phyloP scores from a whole-genome alignment of 2,797 vertebrate genomes.

The Scarus forsteni region DNA sequence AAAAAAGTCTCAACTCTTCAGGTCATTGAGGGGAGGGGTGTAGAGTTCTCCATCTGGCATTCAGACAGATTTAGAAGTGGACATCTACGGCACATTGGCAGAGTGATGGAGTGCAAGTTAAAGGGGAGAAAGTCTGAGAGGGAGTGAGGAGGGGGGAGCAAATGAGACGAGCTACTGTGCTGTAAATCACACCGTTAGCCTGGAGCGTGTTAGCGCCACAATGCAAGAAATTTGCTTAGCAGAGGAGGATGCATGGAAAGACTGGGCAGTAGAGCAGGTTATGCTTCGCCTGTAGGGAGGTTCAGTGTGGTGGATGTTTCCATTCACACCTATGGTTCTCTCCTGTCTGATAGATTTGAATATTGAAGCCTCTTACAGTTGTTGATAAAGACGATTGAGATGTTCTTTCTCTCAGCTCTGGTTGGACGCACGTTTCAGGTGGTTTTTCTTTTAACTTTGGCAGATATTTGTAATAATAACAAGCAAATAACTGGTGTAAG shows the following conservation, averaged over 20 bases:
- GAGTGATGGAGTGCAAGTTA: conserved; percentile 34
- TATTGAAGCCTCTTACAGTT: conserved; percentile 71
- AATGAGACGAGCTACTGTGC: conserved; percentile 58
- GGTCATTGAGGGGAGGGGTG: conserved; percentile 51
- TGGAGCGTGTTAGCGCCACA: conserved; percentile 56
- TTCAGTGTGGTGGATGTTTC: neutral
- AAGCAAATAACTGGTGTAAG: too few relatives aligned
- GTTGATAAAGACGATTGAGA: conserved; percentile 69
- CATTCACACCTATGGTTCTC: conserved; percentile 64
- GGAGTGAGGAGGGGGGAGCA: conserved; percentile 4
- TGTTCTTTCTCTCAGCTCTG: conserved; percentile 84
- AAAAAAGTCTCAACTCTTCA: conserved; percentile 15
- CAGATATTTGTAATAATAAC: too few relatives aligned
- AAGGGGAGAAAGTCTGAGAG: conserved; percentile 11
- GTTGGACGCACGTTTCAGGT: conserved; percentile 33
- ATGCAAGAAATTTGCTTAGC: conserved; percentile 50
- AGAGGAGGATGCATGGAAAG: conserved; percentile 48
- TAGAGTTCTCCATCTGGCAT: conserved; percentile 58
- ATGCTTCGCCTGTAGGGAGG: neutral
- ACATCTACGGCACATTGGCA: conserved; percentile 71
- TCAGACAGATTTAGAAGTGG: conserved; percentile 82
- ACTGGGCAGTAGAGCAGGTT: neutral
- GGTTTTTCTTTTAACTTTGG: neutral
- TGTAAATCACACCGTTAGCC: conserved; percentile 73
- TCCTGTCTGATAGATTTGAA: conserved; percentile 73